Percentiles rank a stretch among this genome's conserved stretches.
Conservation (phyloP, 2,113 vertebrate genomes). For the Regulus satrapa region DNA sequence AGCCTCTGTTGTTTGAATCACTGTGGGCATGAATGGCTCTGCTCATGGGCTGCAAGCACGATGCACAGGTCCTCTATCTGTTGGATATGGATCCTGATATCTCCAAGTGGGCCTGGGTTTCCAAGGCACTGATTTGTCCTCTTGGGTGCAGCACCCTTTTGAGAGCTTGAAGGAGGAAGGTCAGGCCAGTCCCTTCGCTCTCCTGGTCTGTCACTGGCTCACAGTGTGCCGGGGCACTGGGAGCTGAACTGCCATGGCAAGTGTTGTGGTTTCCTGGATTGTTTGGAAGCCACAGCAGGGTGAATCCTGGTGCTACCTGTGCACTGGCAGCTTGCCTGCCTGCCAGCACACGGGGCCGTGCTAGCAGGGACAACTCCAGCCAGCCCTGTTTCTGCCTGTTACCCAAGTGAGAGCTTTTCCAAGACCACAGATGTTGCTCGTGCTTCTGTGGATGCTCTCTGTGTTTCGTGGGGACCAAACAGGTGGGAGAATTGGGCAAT, state of each 20-base stretch:
- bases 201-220: not conserved
- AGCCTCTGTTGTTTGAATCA: not conserved
- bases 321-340: not conserved
- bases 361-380: not conserved
- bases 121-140: not conserved
- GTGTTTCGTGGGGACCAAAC: not conserved
- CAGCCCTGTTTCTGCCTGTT: not conserved
- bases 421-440: not conserved
- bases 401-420: not conserved
- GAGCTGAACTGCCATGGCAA: not conserved
- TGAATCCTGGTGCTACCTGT: not conserved
- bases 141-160: not conserved
- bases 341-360: not conserved
- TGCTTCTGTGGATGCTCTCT: not conserved
- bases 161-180: not conserved
- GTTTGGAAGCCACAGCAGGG: not conserved
- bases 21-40: not conserved
- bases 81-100: not conserved
- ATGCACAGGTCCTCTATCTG: not conserved
- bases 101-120: not conserved
- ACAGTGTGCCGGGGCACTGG: not conserved
- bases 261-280: not conserved
- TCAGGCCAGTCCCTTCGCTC: not conserved
- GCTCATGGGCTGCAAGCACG: fast-evolving
- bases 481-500: not conserved